Base-by-base conservation (phyloP, 2,113 vertebrate species). In the Clarias gariepinus region DNA sequence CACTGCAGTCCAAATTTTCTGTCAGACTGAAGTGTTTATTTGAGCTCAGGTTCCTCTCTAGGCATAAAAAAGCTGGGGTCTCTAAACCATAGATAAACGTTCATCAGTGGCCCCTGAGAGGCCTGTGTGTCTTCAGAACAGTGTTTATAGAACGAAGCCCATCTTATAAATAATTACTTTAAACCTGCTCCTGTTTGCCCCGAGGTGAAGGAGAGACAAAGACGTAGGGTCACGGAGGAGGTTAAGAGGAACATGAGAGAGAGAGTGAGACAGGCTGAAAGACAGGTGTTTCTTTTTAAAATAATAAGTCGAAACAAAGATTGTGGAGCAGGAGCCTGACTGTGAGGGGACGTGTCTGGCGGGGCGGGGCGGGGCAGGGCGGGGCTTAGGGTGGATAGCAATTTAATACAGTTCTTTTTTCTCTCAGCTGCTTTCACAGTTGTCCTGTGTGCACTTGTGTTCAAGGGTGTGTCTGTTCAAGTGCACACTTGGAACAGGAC, bases 371-470 rank as follows among this genome's bases (percentile, higher is more conserved):
- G 63, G 78, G 71, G 76, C 25, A 21, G 4, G 55, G 74, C 78
- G 63, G n/a, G 58, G 18, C 82, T 58, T 9, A 52, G 10, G 23
- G 7, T 60, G 18, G 30, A 6, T 60, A 71, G 83, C 57, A 77
- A 81, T 87, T 83, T 47, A 88, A 41, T 90, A 68, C 77, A 57
- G 52, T n/a, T 16, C 5, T 71, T 66, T 47, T 83, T 79, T 66
- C 33, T 66, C 28, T 78, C 86, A 90, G 87, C 88, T 87, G 83
- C 57, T 61, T 33, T 74, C 64, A 78, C 87, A 90, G 89, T 81
- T 90, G 88, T 68, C 58, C 82, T 58, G 71, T 80, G 52, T 74
- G 84, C 2, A n/a, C 58, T 85, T 36, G 41, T 9, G 53, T 63
- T 82, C 47, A 86, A 82, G 73, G 13, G 87, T 66, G 64, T 84